Evolutionary conservation across 2,888 invertebrate genomes (phyloP).

Genomic region (Eupithecia subfuscata): DNA sequence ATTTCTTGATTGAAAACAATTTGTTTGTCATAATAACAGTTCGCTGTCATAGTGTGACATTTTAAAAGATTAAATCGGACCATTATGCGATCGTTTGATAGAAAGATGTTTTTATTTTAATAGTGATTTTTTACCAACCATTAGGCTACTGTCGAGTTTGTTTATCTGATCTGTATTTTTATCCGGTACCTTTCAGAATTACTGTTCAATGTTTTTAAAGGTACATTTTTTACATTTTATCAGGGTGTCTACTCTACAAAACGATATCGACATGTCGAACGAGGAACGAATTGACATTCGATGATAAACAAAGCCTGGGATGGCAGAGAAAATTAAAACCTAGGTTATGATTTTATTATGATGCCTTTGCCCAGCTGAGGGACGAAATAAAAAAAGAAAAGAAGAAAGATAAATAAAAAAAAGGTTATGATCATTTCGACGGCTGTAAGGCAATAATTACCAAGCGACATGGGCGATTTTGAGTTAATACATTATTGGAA

Average conservation of each 20-base stretch:
- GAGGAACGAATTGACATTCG: not conserved
- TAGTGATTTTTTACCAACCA: conserved; percentile 45
- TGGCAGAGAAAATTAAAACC: not conserved
- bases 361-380: too few species aligned
- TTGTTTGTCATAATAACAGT: conserved; percentile 74
- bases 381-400: too few species aligned
- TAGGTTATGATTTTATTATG: too few species aligned
- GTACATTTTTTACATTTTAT: not conserved
- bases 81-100: conserved; percentile 77
- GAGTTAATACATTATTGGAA: too few species aligned
- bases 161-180: conserved; percentile 14
- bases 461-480: too few species aligned
- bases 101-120: conserved; percentile 66
- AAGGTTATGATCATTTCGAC: too few species aligned
- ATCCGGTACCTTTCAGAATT: conserved; percentile 1
- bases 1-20: conserved; percentile 45
- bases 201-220: not conserved
- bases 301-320: not conserved
- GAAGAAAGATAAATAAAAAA: too few species aligned
- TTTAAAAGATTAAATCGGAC: conserved; percentile 73
- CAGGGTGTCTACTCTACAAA: not conserved
- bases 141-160: conserved; percentile 25
- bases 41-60: conserved; percentile 80
- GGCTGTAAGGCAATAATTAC: too few species aligned
- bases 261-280: not conserved